A percentile compares a stretch with the other conserved stretches of the same genome.
Evolutionary conservation across 2,888 invertebrate species (phyloP).

Genomic region (Chirona hameri): DNA sequence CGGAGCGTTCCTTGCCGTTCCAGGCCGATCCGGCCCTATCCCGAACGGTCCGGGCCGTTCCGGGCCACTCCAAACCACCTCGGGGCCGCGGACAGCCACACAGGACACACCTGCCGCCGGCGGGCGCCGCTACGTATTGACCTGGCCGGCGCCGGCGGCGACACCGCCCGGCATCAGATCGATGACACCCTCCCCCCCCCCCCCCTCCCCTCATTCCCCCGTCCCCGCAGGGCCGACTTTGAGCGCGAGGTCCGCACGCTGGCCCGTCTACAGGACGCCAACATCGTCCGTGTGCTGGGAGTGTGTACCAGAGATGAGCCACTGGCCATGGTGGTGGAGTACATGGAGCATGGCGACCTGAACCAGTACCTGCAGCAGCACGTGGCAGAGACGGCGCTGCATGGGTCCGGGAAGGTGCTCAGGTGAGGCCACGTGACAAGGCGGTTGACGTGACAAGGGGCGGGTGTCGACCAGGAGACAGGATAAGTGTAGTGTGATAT

Average conservation of each 20-base stretch:
- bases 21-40: no score
- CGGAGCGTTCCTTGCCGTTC: no score
- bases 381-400: constrained; percentile 63
- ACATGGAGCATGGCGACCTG: constrained; percentile 80
- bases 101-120: neutral
- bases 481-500: no score
- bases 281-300: constrained; percentile 76
- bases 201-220: neutral
- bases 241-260: constrained; percentile 80
- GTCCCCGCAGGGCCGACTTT: constrained; percentile 66
- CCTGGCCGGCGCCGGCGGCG: neutral
- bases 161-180: neutral
- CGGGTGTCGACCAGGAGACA: no score
- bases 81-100: neutral
- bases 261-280: constrained; percentile 77
- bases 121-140: neutral
- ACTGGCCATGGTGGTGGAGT: constrained; percentile 82
- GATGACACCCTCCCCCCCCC: neutral
- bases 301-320: constrained; percentile 76
- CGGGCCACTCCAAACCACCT: no score
- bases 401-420: constrained; percentile 61
- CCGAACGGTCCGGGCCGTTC: no score
- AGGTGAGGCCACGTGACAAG: constrained; percentile 54
- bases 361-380: constrained; percentile 69
- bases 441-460: neutral